Evolutionary conservation across 2,797 vertebrate genomes (phyloP).

Genomic region (Chaunax sp.): DNA sequence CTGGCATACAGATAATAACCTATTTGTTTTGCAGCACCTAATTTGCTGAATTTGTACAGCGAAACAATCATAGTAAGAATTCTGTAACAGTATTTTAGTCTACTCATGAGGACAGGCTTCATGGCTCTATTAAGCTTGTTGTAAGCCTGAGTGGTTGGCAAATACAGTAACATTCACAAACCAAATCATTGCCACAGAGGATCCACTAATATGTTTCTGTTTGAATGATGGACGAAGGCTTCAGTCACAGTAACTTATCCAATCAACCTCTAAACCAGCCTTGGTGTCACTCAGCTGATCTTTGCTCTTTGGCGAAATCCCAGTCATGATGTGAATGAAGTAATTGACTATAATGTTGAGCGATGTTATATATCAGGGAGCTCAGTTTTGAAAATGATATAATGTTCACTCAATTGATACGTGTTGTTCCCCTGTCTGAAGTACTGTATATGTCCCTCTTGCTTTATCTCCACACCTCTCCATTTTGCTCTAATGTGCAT

Average conservation of each 20-base stretch:
- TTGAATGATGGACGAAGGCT: constrained; percentile 29
- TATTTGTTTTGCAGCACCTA: constrained; percentile 4
- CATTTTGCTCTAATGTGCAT: constrained; percentile 65
- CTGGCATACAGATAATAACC: not conserved
- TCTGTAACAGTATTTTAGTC: constrained; percentile 30
- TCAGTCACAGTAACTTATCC: constrained; percentile 23
- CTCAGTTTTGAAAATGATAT: constrained; percentile 74
- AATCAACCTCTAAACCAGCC: constrained; percentile 39
- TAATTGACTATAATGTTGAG: constrained; percentile 68
- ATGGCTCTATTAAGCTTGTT: constrained; percentile 25
- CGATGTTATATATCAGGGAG: constrained; percentile 78
- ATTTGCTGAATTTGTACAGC: constrained; percentile 30
- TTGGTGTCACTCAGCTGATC: constrained; percentile 24
- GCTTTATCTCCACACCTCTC: constrained; percentile 48
- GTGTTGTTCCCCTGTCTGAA: constrained; percentile 77
- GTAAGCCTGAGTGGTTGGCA: constrained; percentile 43
- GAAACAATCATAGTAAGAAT: constrained; percentile 48
- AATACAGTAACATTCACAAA: constrained; percentile 45
- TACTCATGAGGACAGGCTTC: constrained; percentile 27
- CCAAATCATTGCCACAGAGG: constrained; percentile 47
- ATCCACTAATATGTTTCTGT: constrained; percentile 40
- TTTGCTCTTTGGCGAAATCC: constrained; percentile 55
- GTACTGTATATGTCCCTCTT: constrained; percentile 74
- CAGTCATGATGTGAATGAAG: constrained; percentile 75
- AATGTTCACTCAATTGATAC: constrained; percentile 72